Conservation (phyloP, 2,113 vertebrate genomes). For the Corythoichthys intestinalis region DNA sequence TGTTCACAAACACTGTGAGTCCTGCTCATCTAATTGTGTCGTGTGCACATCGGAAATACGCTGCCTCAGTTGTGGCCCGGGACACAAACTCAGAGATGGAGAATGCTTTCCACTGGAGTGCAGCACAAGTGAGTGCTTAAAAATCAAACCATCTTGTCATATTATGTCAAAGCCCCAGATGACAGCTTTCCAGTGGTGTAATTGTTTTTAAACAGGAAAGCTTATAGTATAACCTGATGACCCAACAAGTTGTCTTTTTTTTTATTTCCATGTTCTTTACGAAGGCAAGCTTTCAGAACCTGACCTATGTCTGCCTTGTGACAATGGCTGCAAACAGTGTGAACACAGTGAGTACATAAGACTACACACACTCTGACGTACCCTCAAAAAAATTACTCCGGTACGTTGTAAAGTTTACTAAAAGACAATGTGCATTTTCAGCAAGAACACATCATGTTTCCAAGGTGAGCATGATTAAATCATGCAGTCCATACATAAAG, state of each 20-base stretch:
- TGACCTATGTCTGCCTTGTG: slow-evolving; percentile 78
- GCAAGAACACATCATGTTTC: too few species aligned
- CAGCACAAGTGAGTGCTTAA: slow-evolving; percentile 68
- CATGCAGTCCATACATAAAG: too few species aligned
- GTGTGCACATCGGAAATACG: slow-evolving; percentile 62
- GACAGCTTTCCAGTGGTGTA: background rate
- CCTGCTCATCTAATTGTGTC: slow-evolving; percentile 75
- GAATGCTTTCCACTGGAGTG: slow-evolving; percentile 76
- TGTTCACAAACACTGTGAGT: slow-evolving; percentile 58
- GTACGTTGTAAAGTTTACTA: too few species aligned
- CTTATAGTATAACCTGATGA: background rate
- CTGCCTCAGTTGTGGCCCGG: slow-evolving; percentile 75
- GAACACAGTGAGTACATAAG: slow-evolving; percentile 69
- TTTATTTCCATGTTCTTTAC: background rate
- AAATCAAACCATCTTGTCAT: background rate
- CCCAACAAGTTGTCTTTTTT: background rate
- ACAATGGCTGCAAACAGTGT: slow-evolving; percentile 83
- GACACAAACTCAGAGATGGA: slow-evolving; percentile 66
- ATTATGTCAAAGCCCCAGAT: background rate
- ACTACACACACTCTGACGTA: background rate
- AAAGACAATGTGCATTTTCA: too few species aligned
- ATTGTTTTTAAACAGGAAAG: background rate
- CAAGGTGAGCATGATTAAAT: too few species aligned
- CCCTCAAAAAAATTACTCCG: too few species aligned
- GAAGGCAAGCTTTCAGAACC: slow-evolving; percentile 75